Percentiles rank a stretch among this genome's conserved stretches.
These are phyloP conservation scores for Psittacula echo DNA, from an alignment of 2,797 vertebrate genomes.

Conservation along the genomic window DNA sequence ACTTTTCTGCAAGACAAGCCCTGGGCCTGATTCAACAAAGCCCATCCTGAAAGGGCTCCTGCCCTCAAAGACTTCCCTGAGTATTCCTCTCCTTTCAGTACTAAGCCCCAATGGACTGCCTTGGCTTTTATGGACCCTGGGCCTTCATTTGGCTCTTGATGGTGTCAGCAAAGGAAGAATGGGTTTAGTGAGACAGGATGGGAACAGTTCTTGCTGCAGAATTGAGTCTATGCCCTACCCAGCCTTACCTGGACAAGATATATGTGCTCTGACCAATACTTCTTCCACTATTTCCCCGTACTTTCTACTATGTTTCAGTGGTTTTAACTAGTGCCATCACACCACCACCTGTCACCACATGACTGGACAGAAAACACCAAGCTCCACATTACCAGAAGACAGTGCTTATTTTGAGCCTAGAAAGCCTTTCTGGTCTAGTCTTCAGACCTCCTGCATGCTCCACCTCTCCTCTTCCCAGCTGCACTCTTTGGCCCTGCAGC, in stretches of 20 bases:
- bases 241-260: background rate
- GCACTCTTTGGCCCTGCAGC: background rate
- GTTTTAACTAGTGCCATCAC: background rate
- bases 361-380: background rate
- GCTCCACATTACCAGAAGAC: background rate
- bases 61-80: background rate
- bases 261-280: rapidly evolving
- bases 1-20: background rate
- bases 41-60: background rate
- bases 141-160: background rate
- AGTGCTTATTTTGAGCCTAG: background rate
- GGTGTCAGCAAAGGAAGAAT: background rate
- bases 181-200: background rate
- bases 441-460: rapidly evolving
- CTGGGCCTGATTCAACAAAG: background rate
- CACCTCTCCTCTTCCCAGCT: background rate
- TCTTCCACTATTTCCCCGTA: background rate
- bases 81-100: background rate
- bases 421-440: background rate
- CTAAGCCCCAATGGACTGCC: background rate
- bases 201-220: background rate
- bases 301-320: background rate
- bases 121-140: background rate
- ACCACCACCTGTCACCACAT: background rate
- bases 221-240: background rate